phyloP scores from a whole-genome alignment of 2,113 vertebrate genomes.

The Acanthochromis polyacanthus region DNA sequence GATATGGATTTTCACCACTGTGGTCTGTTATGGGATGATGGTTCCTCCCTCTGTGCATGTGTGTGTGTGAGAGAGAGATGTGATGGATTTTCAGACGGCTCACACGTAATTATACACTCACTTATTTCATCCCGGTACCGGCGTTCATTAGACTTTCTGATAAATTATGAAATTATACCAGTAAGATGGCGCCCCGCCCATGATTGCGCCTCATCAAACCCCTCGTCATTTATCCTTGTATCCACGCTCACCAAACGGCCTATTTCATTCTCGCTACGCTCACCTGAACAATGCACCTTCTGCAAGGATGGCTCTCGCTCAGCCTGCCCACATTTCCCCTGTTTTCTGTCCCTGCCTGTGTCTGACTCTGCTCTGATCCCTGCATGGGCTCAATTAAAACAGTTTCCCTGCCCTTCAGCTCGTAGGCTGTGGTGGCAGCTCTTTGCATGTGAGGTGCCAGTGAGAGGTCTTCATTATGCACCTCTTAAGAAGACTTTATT shows the following conservation, averaged over 20 bases:
- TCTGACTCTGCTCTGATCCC: conserved; percentile 53
- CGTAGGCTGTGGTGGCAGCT: conserved; percentile 28
- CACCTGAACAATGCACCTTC: conserved; percentile 55
- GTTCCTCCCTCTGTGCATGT: conserved; percentile 8
- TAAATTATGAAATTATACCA: conserved; percentile 66
- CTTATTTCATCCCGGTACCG: conserved; percentile 56
- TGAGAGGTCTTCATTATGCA: conserved; percentile 75
- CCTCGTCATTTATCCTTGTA: conserved; percentile 58
- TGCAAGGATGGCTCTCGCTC: background rate
- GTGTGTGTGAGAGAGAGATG: background rate
- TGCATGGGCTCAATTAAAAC: conserved; percentile 79
- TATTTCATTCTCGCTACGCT: conserved; percentile 37
- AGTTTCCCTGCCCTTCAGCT: conserved; percentile 56
- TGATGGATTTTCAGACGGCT: conserved; percentile 62
- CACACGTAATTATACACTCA: conserved; percentile 65
- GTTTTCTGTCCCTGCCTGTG: background rate
- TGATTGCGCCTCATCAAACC: conserved; percentile 35
- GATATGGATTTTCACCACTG: conserved; percentile 64
- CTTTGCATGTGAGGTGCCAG: conserved; percentile 51
- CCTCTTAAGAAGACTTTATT: conserved; percentile 75
- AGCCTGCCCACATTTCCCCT: background rate
- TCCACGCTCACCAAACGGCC: conserved; percentile 24
- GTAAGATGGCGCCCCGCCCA: conserved; percentile 43
- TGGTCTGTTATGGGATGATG: conserved; percentile 20
- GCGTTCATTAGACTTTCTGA: conserved; percentile 66